These are phyloP conservation scores for Chrysopilus asiliformis DNA, from an alignment of 2,888 invertebrate genomes.

Conservation along the genomic window DNA sequence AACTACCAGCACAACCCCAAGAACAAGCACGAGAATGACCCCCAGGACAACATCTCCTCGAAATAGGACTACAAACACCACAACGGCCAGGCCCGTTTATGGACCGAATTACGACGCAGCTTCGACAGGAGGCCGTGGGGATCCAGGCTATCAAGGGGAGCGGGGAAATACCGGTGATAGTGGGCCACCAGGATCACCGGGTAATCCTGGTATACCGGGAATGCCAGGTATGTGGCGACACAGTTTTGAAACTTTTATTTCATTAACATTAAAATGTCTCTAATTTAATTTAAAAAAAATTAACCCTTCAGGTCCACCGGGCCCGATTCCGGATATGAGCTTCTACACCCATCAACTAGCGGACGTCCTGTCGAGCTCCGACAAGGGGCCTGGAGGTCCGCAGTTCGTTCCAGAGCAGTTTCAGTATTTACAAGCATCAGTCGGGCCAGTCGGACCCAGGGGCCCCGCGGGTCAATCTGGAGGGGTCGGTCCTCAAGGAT, in stretches of 20 bases:
- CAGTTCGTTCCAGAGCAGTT: slow-evolving; percentile 49
- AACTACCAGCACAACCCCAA: slow-evolving; percentile 17
- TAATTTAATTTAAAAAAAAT: too few relatives aligned
- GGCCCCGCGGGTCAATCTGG: slow-evolving; percentile 58
- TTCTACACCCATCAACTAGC: slow-evolving; percentile 61
- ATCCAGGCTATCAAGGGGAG: slow-evolving; percentile 49
- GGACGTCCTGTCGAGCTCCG: slow-evolving; percentile 51
- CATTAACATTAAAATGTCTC: too few relatives aligned
- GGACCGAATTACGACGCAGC: slow-evolving; percentile 11
- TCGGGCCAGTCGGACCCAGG: slow-evolving; percentile 65
- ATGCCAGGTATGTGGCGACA: too few relatives aligned
- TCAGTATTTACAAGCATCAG: slow-evolving; percentile 65
- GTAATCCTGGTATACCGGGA: slow-evolving; percentile 33
- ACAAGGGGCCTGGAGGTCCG: slow-evolving; percentile 58
- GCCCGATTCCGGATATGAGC: slow-evolving; percentile 35
- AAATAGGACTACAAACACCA: slow-evolving; percentile 4
- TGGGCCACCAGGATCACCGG: slow-evolving; percentile 22
- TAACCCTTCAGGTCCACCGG: slow-evolving; percentile 55
- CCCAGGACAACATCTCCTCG: slow-evolving; percentile 14
- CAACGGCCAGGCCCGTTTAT: slow-evolving; percentile 7
- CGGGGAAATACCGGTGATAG: slow-evolving; percentile 24
- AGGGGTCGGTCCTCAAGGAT: slow-evolving; percentile 60
- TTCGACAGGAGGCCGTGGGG: slow-evolving; percentile 42
- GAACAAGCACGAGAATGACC: slow-evolving; percentile 9
- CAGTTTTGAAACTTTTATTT: too few relatives aligned